Base-by-base conservation (phyloP, 2,113 vertebrate species). In the Poicephalus gulielmi region DNA sequence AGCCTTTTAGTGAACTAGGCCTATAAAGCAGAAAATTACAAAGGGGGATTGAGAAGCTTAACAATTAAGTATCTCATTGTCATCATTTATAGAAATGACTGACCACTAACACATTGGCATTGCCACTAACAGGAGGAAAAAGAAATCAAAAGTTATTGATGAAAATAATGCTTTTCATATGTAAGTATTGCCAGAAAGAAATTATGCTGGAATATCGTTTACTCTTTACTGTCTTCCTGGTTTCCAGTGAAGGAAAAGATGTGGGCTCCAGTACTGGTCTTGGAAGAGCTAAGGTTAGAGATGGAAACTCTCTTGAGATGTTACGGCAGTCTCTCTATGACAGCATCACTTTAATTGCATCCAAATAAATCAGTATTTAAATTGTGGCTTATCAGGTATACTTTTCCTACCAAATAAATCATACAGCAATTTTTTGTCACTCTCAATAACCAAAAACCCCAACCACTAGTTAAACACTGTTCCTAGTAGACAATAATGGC, bases 201-300 rank as follows among this genome's bases (percentile, higher is more conserved):
- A 86, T 83, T 20, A 64, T 44, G 18, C 83, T 5, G 6, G 33
- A 86, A 86, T 83, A 47, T 7, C 44, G n/a, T 96, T 95, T 96
- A 96, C 80, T 86, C 47, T 60, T 91, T 9, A 57, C 44, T 77
- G 35, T 74, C 64, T 31, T 92, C 0, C 2, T 83, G 41, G 68
- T 91, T 95, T 92, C 68, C 86, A 77, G 71, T 30, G 90, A 57
- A 60, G 94, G 76, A 74, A 91, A 73, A 70, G 59, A 30, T 39
- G 80, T 69, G 46, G 89, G 31, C 41, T 94, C 71, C 93, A 88
- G 20, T 63, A 76, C 33, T 52, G 53, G 89, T 86, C 71, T 90
- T 3, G 63, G 83, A 30, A 76, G 37, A 95, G n/a, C 93, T 95
- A 83, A 80, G 79, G 64, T 92, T 20, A 86, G 76, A 90, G 75